Conservation (phyloP, 1,140 invertebrate species). For the Pseudomyrmex concolor region DNA sequence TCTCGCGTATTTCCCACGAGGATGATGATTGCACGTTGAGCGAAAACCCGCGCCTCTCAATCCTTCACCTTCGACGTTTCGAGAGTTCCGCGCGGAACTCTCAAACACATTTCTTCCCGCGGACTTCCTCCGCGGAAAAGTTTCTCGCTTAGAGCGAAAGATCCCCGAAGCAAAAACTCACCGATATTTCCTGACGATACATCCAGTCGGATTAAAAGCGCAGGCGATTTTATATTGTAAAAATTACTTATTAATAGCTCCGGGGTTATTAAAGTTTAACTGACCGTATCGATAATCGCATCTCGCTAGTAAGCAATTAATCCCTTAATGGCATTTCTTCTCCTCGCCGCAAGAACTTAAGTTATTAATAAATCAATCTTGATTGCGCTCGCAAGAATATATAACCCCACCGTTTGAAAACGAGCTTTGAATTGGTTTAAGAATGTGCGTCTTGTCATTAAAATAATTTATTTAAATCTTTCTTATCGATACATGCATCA, state of each 20-base stretch:
- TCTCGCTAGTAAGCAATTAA: slow-evolving; percentile 1
- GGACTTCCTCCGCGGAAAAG: not conserved
- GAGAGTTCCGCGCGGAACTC: not conserved
- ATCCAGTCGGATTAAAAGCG: not conserved
- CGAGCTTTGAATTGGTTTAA: not conserved
- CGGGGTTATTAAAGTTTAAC: not conserved
- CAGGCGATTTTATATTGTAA: not conserved
- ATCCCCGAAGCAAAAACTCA: not conserved
- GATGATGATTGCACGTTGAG: slow-evolving; percentile 64
- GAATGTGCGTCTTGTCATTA: not conserved
- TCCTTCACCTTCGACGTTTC: slow-evolving; percentile 49
- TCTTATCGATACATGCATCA: not conserved
- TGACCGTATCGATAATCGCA: slow-evolving; percentile 26
- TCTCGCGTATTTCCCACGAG: slow-evolving; percentile 80
- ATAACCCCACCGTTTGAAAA: not conserved
- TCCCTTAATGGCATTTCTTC: not conserved
- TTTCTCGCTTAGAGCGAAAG: not conserved
- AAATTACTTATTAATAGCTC: slow-evolving; percentile 21
- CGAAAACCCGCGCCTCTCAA: slow-evolving; percentile 66
- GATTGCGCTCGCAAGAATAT: not conserved
- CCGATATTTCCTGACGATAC: not conserved
- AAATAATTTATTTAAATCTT: not conserved
- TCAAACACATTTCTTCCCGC: too few species aligned
- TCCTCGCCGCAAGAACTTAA: not conserved
- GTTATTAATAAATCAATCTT: slow-evolving; percentile 31